Evolutionary conservation across 2,113 vertebrate species (phyloP), one percentile per base, ranked within the genome.

Genomic region (Microcebus lehilahytsara): DNA sequence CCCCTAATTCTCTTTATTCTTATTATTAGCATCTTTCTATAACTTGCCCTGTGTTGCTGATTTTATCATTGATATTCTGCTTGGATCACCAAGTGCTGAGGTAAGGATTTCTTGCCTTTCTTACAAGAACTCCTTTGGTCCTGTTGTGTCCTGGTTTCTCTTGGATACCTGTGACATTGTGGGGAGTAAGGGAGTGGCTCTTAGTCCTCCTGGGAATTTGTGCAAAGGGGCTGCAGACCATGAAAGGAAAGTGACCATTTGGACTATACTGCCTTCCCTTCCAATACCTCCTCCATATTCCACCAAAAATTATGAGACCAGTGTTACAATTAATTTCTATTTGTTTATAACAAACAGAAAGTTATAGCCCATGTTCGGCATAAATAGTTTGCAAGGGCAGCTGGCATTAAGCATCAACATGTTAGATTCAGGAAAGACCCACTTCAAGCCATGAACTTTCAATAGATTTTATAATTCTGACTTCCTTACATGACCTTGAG

Each of bases 41-140:
- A 99, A 98, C 96, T 99, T 99, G 96, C 99, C 99, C 62, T 99
- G 99, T 71, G 99, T 99, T 97, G 99, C 98, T 74, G 99, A 99
- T 98, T 99, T 99, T 97, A 99, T 99, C 97, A 99, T 99, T 42
- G 99, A 99, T 98, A 99, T 99, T 96, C 98, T 99, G 75, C 99
- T 99, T 34, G 99, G 99, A 88, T 99, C 99, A 74, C 99, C 99
- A 92, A 99, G 99, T 97, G 99, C 99, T 98, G 99, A 99, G 99
- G 99, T 99, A 98, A 98, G 98, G 8, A 62, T 75, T 74, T 83
- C 88, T 90, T 66, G 30, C 12, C 8, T 66, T 85, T 16, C 40
- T 83, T 56, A 37, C 58, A 77, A 74, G 56, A 56, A 74, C 6
- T 1, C 37, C 14, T 84, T 77, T 58, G 14, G 11, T 34, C 51